These are phyloP conservation scores for Drosophila repleta DNA, from an alignment of 1,140 invertebrate species.

Conservation along the genomic window DNA sequence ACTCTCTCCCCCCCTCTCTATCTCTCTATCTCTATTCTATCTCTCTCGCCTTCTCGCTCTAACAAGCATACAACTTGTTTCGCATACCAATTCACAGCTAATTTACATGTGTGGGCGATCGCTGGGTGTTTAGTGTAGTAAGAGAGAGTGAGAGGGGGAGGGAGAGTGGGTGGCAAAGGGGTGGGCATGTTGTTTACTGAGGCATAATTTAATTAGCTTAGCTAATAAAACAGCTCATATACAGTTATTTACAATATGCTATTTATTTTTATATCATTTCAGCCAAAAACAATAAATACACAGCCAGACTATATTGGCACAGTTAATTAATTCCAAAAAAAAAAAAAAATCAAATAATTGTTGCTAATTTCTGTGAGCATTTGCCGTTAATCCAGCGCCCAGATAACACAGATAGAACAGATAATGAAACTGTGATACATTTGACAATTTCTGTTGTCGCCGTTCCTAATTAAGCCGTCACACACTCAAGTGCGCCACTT, in stretches of 20 bases:
- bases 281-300: slow-evolving; percentile 39
- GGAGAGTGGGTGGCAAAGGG: neutral
- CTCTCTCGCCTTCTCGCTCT: slow-evolving; percentile 8
- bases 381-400: slow-evolving; percentile 28
- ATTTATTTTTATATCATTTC: slow-evolving; percentile 50
- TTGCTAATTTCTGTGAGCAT: slow-evolving; percentile 41
- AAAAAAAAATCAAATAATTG: slow-evolving; percentile 23
- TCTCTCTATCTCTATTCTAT: neutral
- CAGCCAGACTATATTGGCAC: slow-evolving; percentile 22
- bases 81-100: slow-evolving; percentile 12
- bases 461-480: slow-evolving; percentile 77
- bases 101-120: slow-evolving; percentile 17
- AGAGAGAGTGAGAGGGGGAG: neutral
- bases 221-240: slow-evolving; percentile 45
- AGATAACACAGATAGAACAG: slow-evolving; percentile 59
- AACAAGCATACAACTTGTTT: slow-evolving; percentile 14
- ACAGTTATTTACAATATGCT: slow-evolving; percentile 41
- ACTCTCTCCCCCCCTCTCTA: neutral
- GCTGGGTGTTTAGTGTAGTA: slow-evolving; percentile 1
- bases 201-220: slow-evolving; percentile 53
- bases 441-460: slow-evolving; percentile 47
- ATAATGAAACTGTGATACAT: slow-evolving; percentile 74
- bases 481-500: slow-evolving; percentile 73
- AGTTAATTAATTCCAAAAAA: slow-evolving; percentile 24
- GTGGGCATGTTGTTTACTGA: neutral